These are phyloP conservation scores for Periophthalmodon schlosseri DNA, from an alignment of 2,113 vertebrate species.

Conservation along the genomic window DNA sequence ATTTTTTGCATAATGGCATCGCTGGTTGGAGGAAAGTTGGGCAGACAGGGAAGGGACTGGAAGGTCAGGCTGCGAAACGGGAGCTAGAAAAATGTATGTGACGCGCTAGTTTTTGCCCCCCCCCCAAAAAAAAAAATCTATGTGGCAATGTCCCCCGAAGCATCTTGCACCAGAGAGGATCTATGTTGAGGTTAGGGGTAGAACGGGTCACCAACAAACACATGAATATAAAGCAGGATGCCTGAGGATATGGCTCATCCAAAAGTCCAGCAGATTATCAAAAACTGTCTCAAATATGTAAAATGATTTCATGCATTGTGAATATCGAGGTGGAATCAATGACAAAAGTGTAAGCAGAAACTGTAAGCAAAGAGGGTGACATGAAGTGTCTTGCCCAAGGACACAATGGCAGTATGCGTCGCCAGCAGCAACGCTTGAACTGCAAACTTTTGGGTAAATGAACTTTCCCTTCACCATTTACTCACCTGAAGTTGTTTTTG, in stretches of 20 bases:
- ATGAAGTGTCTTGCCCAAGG: background rate
- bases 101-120: constrained; percentile 12
- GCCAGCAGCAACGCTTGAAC: background rate
- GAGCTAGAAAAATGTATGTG: constrained; percentile 37
- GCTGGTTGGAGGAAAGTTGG: constrained; percentile 36
- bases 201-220: constrained; percentile 26
- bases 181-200: constrained; percentile 2
- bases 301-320: background rate
- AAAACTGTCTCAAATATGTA: background rate
- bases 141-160: constrained; percentile 21
- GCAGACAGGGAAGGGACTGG: constrained; percentile 48
- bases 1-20: constrained; percentile 63
- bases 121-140: constrained; percentile 12
- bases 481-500: too few relatives aligned
- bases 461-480: too few relatives aligned
- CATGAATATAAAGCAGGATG: constrained; percentile 17
- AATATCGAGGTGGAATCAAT: background rate
- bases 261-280: background rate
- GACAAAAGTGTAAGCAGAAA: background rate
- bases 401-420: background rate
- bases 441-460: too few relatives aligned
- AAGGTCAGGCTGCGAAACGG: constrained; percentile 51
- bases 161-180: background rate
- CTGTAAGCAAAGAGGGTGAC: background rate
- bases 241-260: background rate